These are phyloP conservation scores for Phoronis australis DNA, from an alignment of 2,888 invertebrate genomes.

Conservation along the genomic window DNA sequence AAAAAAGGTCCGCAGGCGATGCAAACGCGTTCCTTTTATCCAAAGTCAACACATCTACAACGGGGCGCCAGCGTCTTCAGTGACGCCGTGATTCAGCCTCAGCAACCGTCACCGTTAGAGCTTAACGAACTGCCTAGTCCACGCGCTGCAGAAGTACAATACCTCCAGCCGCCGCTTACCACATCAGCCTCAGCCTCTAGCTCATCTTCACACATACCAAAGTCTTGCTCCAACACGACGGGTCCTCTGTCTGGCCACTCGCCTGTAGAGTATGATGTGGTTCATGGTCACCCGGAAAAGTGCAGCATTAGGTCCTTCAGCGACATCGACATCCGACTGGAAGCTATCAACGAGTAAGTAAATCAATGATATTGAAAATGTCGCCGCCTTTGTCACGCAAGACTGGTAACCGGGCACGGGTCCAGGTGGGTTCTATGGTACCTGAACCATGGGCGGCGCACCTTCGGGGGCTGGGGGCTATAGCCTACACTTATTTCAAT, in stretches of 20 bases:
- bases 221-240: conserved; percentile 35
- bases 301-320: conserved; percentile 21
- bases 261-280: no score
- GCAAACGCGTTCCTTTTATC: no score
- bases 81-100: no score
- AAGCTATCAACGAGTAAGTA: conserved; percentile 38
- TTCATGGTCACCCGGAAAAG: conserved; percentile 20
- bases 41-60: no score
- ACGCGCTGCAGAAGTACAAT: neutral
- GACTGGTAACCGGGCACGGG: neutral
- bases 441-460: no score
- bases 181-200: conserved; percentile 31
- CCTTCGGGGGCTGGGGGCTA: no score
- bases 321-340: conserved; percentile 40
- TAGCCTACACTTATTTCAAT: no score
- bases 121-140: neutral
- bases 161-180: conserved; percentile 19
- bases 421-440: neutral
- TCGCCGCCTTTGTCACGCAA: neutral
- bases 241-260: no score
- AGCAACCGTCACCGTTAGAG: neutral
- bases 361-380: neutral
- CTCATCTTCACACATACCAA: conserved; percentile 38
- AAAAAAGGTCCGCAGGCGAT: no score
- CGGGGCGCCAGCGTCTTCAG: no score